Evolutionary conservation across 2,113 vertebrate genomes (phyloP).

Genomic region (Balaeniceps rex): DNA sequence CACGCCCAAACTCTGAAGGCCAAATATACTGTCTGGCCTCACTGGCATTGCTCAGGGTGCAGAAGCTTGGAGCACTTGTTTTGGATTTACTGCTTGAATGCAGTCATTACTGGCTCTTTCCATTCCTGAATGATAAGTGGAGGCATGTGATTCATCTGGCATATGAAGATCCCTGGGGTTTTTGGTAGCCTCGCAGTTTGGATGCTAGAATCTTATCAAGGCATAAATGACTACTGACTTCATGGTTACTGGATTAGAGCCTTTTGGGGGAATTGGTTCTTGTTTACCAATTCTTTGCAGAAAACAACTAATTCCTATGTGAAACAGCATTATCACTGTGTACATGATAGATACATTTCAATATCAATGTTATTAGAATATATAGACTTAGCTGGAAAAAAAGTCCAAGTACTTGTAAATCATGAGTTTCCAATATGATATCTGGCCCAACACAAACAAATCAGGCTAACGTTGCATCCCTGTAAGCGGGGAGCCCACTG

Average conservation of each 20-base stretch:
- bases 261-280: not conserved
- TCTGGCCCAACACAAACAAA: not conserved
- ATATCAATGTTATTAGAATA: not conserved
- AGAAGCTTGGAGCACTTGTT: not conserved
- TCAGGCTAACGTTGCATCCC: not conserved
- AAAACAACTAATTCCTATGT: not conserved
- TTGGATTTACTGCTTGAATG: constrained; percentile 3
- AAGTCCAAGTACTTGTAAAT: not conserved
- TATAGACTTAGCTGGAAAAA: not conserved
- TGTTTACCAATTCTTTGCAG: not conserved
- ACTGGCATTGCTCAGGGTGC: not conserved
- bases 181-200: not conserved
- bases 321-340: not conserved
- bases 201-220: not conserved
- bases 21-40: not conserved
- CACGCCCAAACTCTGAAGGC: not conserved
- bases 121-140: not conserved
- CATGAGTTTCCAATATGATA: not conserved
- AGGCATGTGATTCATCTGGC: constrained; percentile 18
- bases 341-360: not conserved
- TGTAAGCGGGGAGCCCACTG: not conserved
- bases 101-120: constrained; percentile 12
- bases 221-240: not conserved
- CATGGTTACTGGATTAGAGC: not conserved
- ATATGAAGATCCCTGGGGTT: not conserved